These are phyloP conservation scores for Tubiluchus corallicola DNA, from an alignment of 2,888 invertebrate genomes.

Conservation along the genomic window DNA sequence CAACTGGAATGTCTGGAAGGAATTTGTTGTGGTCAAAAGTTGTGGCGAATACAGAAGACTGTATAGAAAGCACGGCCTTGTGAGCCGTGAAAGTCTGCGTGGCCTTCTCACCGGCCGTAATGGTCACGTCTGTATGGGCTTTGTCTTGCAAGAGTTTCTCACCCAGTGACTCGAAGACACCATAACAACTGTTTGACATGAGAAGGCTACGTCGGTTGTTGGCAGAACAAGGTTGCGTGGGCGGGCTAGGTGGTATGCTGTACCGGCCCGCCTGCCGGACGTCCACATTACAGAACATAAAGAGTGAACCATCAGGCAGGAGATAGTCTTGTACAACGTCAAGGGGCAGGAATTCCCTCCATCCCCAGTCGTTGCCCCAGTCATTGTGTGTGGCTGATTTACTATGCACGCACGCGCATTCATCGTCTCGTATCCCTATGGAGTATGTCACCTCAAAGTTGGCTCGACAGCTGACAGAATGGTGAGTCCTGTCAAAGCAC, in stretches of 20 bases:
- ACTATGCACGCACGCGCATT: neutral
- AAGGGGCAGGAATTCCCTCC: neutral
- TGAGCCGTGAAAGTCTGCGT: neutral
- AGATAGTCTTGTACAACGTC: neutral
- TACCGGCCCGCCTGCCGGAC: neutral
- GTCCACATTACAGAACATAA: neutral
- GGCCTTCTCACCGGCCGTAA: neutral
- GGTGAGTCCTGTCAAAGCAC: neutral
- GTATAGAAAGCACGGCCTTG: neutral
- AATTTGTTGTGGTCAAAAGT: neutral
- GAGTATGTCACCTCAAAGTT: neutral
- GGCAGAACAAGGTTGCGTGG: neutral
- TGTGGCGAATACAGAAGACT: neutral
- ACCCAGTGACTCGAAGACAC: neutral
- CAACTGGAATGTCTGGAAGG: neutral
- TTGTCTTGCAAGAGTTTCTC: neutral
- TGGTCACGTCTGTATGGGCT: neutral
- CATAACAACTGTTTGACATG: neutral
- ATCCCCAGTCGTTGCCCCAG: conserved; percentile 1
- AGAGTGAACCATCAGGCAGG: conserved; percentile 1
- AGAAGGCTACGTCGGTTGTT: neutral
- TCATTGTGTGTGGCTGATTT: conserved; percentile 1
- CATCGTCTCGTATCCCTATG: neutral
- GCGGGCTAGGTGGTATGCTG: neutral
- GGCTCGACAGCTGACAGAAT: neutral